A percentile compares a stretch with the other conserved stretches of the same genome.
Evolutionary conservation across 2,113 vertebrate species (phyloP).

Genomic region (Erythrocebus patas): DNA sequence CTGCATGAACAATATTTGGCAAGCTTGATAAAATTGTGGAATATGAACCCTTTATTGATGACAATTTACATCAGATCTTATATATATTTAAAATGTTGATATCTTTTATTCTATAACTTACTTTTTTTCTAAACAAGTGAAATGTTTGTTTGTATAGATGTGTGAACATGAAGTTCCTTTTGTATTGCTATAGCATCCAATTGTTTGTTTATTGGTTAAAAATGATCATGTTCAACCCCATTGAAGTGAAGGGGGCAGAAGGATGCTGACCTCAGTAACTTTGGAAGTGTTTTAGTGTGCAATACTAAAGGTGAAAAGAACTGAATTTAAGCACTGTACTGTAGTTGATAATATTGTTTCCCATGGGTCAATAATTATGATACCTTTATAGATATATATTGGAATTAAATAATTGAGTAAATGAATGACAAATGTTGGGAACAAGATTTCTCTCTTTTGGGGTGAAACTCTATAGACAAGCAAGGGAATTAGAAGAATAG

Average conservation of each 20-base stretch:
- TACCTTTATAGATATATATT: neutral
- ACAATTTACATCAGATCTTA: neutral
- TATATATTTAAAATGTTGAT: neutral
- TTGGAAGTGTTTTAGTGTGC: neutral
- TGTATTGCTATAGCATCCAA: neutral
- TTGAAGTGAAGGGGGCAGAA: neutral
- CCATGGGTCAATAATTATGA: neutral
- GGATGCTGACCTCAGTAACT: neutral
- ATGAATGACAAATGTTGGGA: neutral
- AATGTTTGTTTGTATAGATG: neutral
- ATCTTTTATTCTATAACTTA: neutral
- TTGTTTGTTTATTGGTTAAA: neutral
- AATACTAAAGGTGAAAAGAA: neutral
- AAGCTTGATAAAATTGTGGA: neutral
- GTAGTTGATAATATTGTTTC: neutral
- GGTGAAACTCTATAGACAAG: neutral
- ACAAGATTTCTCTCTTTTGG: neutral
- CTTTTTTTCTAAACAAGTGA: neutral
- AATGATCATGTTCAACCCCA: neutral
- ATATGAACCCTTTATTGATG: neutral
- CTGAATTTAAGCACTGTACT: accelerated
- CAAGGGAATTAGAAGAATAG: neutral
- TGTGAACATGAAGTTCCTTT: neutral
- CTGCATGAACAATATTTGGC: neutral
- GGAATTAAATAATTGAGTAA: neutral